Evolutionary conservation across 2,797 vertebrate genomes (phyloP).

Genomic region (Rhadinocentrus ornatus): DNA sequence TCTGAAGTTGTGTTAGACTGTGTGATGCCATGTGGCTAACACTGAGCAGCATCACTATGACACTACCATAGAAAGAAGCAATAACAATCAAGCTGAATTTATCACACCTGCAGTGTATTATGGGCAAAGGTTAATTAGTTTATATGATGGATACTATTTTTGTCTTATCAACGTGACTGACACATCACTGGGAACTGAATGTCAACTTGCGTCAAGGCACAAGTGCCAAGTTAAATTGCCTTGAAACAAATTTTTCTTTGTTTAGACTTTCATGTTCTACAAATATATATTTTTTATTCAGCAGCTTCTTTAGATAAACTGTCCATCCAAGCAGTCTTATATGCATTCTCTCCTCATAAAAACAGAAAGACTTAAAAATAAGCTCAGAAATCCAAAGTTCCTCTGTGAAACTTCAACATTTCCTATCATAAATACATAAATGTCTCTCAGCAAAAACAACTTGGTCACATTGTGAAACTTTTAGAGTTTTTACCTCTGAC

Average conservation of each 20-base stretch:
- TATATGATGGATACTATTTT: not conserved
- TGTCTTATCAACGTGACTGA: not conserved
- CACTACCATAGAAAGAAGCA: not conserved
- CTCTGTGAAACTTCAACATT: no score
- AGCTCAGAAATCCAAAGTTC: not conserved
- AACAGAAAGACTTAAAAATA: not conserved
- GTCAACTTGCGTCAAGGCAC: not conserved
- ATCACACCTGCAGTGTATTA: not conserved
- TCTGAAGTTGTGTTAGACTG: not conserved
- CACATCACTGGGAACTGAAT: not conserved
- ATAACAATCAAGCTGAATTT: not conserved
- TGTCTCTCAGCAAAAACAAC: no score
- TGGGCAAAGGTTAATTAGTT: not conserved
- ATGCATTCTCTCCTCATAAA: not conserved
- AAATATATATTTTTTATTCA: not conserved
- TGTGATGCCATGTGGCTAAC: not conserved
- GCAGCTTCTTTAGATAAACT: not conserved
- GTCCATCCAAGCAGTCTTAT: not conserved
- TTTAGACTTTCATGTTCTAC: not conserved
- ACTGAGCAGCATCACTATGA: not conserved
- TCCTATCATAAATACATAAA: no score
- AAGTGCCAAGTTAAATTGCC: not conserved
- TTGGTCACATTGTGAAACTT: no score
- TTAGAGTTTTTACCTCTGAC: no score
- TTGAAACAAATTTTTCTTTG: not conserved